Evolutionary conservation across 2,797 vertebrate genomes (phyloP).

Genomic region (Adelosebastes latens): DNA sequence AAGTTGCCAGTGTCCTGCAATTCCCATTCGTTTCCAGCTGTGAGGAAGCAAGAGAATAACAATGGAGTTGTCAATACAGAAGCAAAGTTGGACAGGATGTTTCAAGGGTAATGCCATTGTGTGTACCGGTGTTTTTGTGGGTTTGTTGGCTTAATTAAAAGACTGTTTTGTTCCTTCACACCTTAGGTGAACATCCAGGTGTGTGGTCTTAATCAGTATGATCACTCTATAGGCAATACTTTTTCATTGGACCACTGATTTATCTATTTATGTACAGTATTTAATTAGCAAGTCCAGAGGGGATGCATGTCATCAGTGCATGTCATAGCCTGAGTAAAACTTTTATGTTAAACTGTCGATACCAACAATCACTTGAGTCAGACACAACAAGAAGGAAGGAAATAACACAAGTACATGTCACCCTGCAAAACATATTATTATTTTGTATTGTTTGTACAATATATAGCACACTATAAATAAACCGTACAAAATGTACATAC

Average conservation of each 20-base stretch:
- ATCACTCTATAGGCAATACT: background rate
- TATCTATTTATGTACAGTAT: background rate
- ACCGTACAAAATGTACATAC: background rate
- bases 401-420: too few species aligned
- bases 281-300: background rate
- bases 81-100: conserved; percentile 4
- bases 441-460: background rate
- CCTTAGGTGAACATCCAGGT: background rate
- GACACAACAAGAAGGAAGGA: too few species aligned
- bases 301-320: background rate
- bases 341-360: background rate
- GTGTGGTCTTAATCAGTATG: background rate
- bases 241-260: background rate
- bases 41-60: conserved; percentile 17
- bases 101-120: background rate
- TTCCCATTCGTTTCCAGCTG: conserved; percentile 9
- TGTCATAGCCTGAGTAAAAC: too few species aligned
- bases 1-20: background rate
- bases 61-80: background rate
- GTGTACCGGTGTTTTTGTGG: background rate
- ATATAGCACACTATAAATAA: background rate
- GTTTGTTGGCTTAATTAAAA: background rate
- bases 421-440: too few species aligned
- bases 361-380: background rate
- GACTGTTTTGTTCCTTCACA: background rate